Conservation (phyloP, 2,888 invertebrate genomes). For the Lasioglossum leucozonium region DNA sequence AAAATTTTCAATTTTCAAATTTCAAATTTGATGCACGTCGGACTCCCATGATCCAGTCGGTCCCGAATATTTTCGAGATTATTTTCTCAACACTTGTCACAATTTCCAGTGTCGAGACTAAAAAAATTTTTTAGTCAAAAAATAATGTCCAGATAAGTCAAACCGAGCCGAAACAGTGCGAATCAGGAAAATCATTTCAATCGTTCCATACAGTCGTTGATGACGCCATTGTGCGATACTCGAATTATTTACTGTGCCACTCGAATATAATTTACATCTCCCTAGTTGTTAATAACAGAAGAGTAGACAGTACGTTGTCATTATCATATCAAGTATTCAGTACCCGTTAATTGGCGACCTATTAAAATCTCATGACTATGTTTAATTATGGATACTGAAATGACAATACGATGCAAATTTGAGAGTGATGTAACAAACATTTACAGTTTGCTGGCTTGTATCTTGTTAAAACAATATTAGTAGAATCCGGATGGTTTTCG, state of each 20-base stretch:
- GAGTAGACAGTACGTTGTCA: neutral
- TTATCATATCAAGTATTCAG: slow-evolving; percentile 1
- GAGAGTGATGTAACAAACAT: neutral
- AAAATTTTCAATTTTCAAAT: too few species aligned
- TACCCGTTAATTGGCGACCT: neutral
- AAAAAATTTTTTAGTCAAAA: too few species aligned
- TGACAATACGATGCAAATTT: neutral
- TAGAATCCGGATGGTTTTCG: too few species aligned
- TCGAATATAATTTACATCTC: neutral
- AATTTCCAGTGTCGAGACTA: too few species aligned
- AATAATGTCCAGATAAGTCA: too few species aligned
- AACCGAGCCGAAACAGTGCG: too few species aligned
- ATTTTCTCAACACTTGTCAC: too few species aligned
- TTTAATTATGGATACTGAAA: neutral
- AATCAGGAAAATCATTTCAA: too few species aligned
- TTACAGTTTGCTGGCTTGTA: neutral
- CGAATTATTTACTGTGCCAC: neutral
- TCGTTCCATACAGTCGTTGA: neutral
- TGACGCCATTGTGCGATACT: neutral
- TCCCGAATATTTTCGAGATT: too few species aligned
- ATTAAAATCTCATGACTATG: neutral
- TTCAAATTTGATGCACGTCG: too few species aligned
- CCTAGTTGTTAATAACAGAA: neutral
- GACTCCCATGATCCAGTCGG: too few species aligned
- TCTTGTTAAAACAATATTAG: neutral